These are phyloP conservation scores for Columbina picui DNA, from an alignment of 2,113 vertebrate species.

Conservation along the genomic window DNA sequence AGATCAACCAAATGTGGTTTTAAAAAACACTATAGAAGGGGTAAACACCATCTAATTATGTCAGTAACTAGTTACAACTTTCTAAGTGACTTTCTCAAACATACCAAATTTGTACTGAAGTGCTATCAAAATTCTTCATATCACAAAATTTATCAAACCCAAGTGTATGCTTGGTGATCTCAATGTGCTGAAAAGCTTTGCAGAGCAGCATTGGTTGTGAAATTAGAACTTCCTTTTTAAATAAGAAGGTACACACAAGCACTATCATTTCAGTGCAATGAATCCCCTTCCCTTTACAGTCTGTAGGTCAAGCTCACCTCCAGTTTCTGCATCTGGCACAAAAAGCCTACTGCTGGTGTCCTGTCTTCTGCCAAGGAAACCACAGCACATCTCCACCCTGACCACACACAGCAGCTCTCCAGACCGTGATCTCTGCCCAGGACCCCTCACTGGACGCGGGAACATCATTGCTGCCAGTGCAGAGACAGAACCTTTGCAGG, in stretches of 20 bases:
- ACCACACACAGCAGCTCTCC: rapidly evolving
- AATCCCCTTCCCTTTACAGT: neutral
- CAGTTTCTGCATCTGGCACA: neutral
- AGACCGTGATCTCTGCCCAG: neutral
- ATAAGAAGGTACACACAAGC: neutral
- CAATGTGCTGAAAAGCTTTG: neutral
- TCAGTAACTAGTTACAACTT: neutral
- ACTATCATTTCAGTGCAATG: neutral
- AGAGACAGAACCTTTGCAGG: rapidly evolving
- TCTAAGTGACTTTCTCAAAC: neutral
- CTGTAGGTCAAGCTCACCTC: neutral
- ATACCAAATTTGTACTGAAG: neutral
- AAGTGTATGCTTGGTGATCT: neutral
- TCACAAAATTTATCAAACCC: neutral
- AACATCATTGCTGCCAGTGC: rapidly evolving
- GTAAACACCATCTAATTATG: neutral
- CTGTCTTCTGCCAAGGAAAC: neutral
- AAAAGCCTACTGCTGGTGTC: neutral
- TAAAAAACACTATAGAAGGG: neutral
- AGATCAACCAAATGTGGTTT: neutral
- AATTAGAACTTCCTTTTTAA: neutral
- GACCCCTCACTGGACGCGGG: neutral
- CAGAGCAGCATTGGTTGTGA: neutral
- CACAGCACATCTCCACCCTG: neutral
- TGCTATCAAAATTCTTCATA: neutral